Evolutionary conservation across 2,888 invertebrate species (phyloP), one percentile per base, ranked within the genome.

Genomic region (Melanchra persicariae): DNA sequence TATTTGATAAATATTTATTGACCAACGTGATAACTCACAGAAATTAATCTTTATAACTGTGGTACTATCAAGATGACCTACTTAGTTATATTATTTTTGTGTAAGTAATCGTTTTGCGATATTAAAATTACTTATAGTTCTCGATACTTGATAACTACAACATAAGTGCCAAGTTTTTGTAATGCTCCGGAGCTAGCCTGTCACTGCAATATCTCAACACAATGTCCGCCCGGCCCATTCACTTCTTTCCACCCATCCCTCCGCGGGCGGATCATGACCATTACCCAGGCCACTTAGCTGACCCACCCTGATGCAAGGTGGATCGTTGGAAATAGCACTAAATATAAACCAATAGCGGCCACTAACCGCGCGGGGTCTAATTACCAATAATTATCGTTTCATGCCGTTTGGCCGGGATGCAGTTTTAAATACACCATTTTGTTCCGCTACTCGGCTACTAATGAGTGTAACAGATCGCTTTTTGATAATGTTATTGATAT

Each of bases 401-500:
- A 85, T 87, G 83, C 88, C 88, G 87, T 84, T 85, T 84, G 84
- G 76, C 84, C 85, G 87, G 88, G 88, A 93, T 93, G 93, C 94
- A 94, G 92, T 94, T 94, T 94, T 94, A 94, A 94, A 93, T 93
- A 93, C 90, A 85, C 91, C 91, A 91, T 92, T 92, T 90, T 89
- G 92, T 91, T 89, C 87, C 87, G 86, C 87, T 80, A 85, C 87
- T 85, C 87, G 85, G 84, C 81, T 87, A 88, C 91, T 91, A 93
- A 94, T 93, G 93, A 92, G 88, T 89, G 92, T 90, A 91, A 92
- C 91, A 85, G 91, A 94, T 93, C 87, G 92, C 89, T 91, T 93
- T 94, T 94, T 93, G 93, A 94, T 94, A 92, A 92, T 92, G 90
- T 90, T 91, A 92, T 92, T 91, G 91, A 91, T 92, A 92, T 88